A percentile compares a stretch with the other conserved stretches of the same genome.
Evolutionary conservation across 2,113 vertebrate species (phyloP).

Genomic region (Rhynchopsitta pachyrhyncha): DNA sequence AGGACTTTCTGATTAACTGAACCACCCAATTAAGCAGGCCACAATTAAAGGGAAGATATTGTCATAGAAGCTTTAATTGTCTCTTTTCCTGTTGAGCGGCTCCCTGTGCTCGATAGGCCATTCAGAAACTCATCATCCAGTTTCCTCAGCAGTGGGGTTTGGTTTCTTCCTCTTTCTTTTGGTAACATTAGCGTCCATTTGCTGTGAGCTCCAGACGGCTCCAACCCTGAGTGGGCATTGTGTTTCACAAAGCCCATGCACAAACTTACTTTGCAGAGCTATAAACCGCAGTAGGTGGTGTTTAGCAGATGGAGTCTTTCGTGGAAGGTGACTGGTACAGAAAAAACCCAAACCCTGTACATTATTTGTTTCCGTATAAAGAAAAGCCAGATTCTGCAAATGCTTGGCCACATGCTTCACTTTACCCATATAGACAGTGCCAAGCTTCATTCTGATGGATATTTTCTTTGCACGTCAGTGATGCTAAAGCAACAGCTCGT

Average conservation of each 20-base stretch:
- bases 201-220: background rate
- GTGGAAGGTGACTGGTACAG: constrained; percentile 4
- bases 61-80: constrained; percentile 20
- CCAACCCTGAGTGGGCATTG: background rate
- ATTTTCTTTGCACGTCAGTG: background rate
- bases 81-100: constrained; percentile 6
- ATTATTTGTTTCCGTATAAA: constrained; percentile 35
- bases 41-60: constrained; percentile 35
- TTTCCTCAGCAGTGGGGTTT: background rate
- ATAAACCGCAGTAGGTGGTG: constrained; percentile 18
- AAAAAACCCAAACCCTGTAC: background rate
- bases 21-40: constrained; percentile 34
- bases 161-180: background rate
- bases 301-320: constrained; percentile 43
- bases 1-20: constrained; percentile 48
- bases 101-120: background rate
- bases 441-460: background rate
- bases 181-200: background rate
- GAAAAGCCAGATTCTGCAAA: constrained; percentile 25
- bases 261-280: constrained; percentile 12
- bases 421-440: background rate
- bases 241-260: background rate
- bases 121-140: background rate
- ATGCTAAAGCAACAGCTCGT: background rate
- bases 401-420: background rate